A percentile compares a stretch with the other conserved stretches of the same genome.
phyloP scores from a whole-genome alignment of 2,797 vertebrate genomes.

The Spondyliosoma cantharus region DNA sequence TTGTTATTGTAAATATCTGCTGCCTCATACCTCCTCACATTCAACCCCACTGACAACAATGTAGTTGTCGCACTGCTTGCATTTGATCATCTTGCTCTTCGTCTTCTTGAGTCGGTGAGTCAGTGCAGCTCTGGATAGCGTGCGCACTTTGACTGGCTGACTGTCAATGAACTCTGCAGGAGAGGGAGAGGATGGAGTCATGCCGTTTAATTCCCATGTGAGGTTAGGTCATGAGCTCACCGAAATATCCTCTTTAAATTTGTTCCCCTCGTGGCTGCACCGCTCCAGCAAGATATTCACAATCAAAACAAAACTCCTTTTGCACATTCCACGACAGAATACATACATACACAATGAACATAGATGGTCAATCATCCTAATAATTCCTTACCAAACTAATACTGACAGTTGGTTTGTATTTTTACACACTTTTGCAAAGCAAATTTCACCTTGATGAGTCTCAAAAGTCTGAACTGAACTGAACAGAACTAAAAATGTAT shows the following conservation, averaged over 20 bases:
- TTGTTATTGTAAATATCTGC: neutral
- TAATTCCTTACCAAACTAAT: no score
- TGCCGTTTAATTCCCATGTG: neutral
- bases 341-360: no score
- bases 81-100: constrained; percentile 91
- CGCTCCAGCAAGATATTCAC: no score
- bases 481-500: no score
- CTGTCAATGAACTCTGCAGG: constrained; percentile 72
- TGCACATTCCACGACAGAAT: no score
- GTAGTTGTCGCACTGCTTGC: constrained; percentile 93
- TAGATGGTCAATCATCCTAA: no score
- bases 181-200: constrained; percentile 2
- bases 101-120: constrained; percentile 89
- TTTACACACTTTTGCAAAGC: no score
- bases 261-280: no score
- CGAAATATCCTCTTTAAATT: neutral
- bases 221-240: neutral
- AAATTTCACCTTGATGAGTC: no score
- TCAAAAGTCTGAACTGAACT: no score
- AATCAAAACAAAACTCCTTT: no score
- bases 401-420: no score
- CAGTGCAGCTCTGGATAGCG: constrained; percentile 86
- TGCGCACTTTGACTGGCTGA: constrained; percentile 77
- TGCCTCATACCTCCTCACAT: constrained; percentile 92
- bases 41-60: constrained; percentile 91